Percentiles rank a stretch among this genome's conserved stretches.
Evolutionary conservation across 2,113 vertebrate species (phyloP).

Genomic region (Cavia porcellus): DNA sequence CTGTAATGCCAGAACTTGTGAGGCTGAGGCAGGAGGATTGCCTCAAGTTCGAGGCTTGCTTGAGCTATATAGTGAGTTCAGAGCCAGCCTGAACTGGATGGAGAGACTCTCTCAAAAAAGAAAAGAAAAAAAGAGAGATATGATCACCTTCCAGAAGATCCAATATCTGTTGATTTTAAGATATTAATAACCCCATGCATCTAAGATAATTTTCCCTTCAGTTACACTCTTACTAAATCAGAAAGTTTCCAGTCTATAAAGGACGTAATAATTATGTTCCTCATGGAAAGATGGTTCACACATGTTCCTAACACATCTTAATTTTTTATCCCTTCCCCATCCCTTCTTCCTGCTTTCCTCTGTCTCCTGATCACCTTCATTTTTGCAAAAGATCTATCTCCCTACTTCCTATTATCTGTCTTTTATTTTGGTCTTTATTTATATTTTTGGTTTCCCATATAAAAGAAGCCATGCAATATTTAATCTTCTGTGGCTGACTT

Average conservation of each 20-base stretch:
- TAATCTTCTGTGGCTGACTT: not conserved
- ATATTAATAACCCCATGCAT: not conserved
- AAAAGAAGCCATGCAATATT: not conserved
- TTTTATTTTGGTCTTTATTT: not conserved
- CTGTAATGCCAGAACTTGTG: not conserved
- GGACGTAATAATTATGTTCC: not conserved
- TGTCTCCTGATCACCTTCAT: not conserved
- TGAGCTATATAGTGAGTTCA: too few relatives aligned
- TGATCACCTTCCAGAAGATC: not conserved
- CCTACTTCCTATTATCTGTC: not conserved
- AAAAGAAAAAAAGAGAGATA: not conserved
- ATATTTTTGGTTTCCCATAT: not conserved
- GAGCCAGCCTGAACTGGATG: not conserved
- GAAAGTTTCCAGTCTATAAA: not conserved
- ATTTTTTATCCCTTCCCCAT: not conserved
- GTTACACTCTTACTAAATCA: not conserved
- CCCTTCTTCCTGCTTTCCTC: not conserved
- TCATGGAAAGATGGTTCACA: not conserved
- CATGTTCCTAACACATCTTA: not conserved
- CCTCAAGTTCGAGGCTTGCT: not conserved
- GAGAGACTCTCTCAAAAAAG: not conserved
- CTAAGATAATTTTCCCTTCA: conserved; percentile 12
- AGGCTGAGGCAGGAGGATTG: not conserved
- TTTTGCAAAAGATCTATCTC: not conserved
- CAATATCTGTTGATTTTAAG: conserved; percentile 47